phyloP scores from a whole-genome alignment of 2,888 invertebrate species.

The Lasioglossum marginatum region DNA sequence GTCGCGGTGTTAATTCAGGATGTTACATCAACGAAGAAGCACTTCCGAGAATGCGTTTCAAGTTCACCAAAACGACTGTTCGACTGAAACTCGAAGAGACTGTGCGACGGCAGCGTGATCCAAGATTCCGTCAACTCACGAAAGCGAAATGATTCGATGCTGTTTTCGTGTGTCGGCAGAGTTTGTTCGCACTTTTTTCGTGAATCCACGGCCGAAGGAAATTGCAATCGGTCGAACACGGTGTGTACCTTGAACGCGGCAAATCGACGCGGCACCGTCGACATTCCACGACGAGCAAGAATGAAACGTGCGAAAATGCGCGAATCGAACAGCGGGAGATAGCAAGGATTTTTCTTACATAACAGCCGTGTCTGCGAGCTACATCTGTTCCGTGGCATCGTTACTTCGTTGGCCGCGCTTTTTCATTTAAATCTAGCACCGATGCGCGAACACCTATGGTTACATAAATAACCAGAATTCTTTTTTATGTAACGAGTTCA shows the following conservation, averaged over 20 bases:
- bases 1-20: not conserved
- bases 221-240: constrained; percentile 1
- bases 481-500: constrained; percentile 43
- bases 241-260: constrained; percentile 3
- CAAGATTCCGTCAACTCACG: not conserved
- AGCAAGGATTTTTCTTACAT: constrained; percentile 45
- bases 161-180: not conserved
- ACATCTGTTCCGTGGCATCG: constrained; percentile 23
- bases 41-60: not conserved
- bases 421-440: constrained; percentile 9
- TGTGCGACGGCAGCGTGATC: not conserved
- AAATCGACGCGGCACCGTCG: constrained; percentile 20
- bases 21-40: not conserved
- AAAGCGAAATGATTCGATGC: not conserved
- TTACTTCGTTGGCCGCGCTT: constrained; percentile 12
- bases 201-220: not conserved
- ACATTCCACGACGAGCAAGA: not conserved
- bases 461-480: constrained; percentile 18
- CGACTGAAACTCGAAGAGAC: not conserved
- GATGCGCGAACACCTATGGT: not conserved
- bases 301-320: constrained; percentile 39
- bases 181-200: not conserved
- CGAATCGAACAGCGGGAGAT: constrained; percentile 24
- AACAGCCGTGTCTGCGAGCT: constrained; percentile 22
- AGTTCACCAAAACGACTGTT: not conserved